Evolutionary conservation across 2,797 vertebrate species (phyloP).

Genomic region (Morelia viridis): DNA sequence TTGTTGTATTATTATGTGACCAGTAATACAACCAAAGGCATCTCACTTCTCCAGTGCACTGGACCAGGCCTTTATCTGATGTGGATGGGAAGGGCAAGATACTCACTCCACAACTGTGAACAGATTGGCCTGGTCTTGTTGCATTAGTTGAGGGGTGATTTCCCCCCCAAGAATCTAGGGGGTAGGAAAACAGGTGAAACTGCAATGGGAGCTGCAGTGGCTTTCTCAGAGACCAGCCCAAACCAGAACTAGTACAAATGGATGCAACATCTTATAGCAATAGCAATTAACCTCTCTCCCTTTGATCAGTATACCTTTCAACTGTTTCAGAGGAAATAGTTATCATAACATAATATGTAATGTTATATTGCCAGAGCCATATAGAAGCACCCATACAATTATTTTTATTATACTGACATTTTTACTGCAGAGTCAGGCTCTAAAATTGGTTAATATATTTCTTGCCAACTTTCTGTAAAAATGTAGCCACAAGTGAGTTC

Average conservation of each 20-base stretch:
- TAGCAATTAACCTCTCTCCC: neutral
- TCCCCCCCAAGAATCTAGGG: neutral
- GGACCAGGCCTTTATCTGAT: neutral
- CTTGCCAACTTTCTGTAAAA: neutral
- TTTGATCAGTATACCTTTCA: neutral
- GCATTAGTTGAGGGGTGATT: neutral
- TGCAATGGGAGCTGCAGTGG: no score
- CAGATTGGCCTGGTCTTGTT: neutral
- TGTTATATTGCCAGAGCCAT: neutral
- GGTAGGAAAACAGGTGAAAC: neutral
- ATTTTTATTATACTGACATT: neutral
- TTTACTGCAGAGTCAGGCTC: neutral
- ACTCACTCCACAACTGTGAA: neutral
- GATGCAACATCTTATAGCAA: neutral
- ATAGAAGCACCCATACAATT: neutral
- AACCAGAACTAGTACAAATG: neutral
- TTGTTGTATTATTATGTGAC: conserved; percentile 9
- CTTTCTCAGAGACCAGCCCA: neutral
- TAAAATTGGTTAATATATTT: neutral
- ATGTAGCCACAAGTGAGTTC: neutral
- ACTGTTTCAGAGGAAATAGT: neutral
- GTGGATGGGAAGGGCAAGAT: neutral
- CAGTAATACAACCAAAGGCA: neutral
- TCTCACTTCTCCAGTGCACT: neutral
- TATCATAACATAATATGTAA: neutral